Percentiles rank a stretch among this genome's conserved stretches.
phyloP scores from a whole-genome alignment of 2,113 vertebrate species.

The Syrmaticus mikado region DNA sequence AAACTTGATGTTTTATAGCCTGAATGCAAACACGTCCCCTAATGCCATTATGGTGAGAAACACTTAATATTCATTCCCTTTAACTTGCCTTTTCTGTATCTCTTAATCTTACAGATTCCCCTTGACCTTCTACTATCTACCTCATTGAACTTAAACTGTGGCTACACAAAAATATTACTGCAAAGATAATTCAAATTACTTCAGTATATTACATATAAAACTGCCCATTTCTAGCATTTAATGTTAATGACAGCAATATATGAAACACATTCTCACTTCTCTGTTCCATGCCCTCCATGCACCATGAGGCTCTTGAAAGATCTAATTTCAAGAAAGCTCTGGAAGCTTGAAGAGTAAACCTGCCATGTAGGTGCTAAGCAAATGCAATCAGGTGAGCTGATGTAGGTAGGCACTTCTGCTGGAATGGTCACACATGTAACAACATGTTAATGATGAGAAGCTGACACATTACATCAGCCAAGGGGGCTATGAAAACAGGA shows the following conservation, averaged over 20 bases:
- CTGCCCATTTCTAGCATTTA: background rate
- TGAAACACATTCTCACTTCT: background rate
- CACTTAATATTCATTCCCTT: background rate
- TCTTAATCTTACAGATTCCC: background rate
- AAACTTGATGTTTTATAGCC: background rate
- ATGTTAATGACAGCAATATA: background rate
- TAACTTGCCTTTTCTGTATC: background rate
- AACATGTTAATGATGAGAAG: background rate
- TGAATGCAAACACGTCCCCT: background rate
- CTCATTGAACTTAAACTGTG: background rate
- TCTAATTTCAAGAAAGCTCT: background rate
- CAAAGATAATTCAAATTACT: background rate
- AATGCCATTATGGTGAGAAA: background rate
- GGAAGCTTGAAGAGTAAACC: background rate
- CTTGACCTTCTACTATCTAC: background rate
- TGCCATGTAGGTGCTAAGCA: background rate
- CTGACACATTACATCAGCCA: background rate
- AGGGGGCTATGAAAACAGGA: background rate
- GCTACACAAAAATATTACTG: background rate
- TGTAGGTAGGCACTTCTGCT: slow-evolving; percentile 23
- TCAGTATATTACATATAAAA: background rate
- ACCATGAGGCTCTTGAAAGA: background rate
- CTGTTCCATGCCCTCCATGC: background rate
- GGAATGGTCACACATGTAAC: background rate
- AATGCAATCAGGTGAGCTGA: background rate